phyloP scores from a whole-genome alignment of 2,888 invertebrate species.

The Cephus pulcher region DNA sequence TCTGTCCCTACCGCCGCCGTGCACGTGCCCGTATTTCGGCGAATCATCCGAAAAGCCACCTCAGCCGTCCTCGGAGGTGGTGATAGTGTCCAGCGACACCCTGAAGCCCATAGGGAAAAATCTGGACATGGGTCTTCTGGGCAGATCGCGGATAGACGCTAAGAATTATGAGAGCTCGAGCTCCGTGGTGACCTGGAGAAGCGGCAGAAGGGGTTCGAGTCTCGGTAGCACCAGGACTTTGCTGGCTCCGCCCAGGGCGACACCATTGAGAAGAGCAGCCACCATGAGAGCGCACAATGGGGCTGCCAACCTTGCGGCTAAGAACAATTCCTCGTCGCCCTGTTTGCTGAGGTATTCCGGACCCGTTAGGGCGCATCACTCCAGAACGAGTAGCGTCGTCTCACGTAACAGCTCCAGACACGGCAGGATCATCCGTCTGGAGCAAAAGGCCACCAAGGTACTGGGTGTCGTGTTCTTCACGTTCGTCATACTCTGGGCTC shows the following conservation, averaged over 20 bases:
- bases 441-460: constrained; percentile 97
- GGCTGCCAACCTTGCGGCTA: constrained; percentile 42
- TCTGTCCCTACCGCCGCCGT: constrained; percentile 78
- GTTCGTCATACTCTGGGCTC: constrained; percentile 95
- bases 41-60: constrained; percentile 71
- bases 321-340: constrained; percentile 70
- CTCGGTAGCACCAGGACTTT: constrained; percentile 73
- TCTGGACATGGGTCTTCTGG: constrained; percentile 34
- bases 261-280: constrained; percentile 72
- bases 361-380: constrained; percentile 78
- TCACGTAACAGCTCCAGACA: constrained; percentile 85
- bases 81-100: constrained; percentile 71
- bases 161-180: constrained; percentile 63
- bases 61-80: constrained; percentile 68
- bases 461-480: constrained; percentile 94
- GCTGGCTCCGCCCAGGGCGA: constrained; percentile 54
- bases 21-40: constrained; percentile 86
- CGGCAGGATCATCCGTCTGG: constrained; percentile 85
- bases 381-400: constrained; percentile 84
- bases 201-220: constrained; percentile 77
- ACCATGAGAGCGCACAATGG: constrained; percentile 72
- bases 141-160: constrained; percentile 65
- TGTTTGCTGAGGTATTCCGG: constrained; percentile 69
- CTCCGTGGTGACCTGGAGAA: constrained; percentile 78
- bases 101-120: constrained; percentile 57